These are phyloP conservation scores for Scaptomyza flava DNA, from an alignment of 2,888 invertebrate species.

Conservation along the genomic window DNA sequence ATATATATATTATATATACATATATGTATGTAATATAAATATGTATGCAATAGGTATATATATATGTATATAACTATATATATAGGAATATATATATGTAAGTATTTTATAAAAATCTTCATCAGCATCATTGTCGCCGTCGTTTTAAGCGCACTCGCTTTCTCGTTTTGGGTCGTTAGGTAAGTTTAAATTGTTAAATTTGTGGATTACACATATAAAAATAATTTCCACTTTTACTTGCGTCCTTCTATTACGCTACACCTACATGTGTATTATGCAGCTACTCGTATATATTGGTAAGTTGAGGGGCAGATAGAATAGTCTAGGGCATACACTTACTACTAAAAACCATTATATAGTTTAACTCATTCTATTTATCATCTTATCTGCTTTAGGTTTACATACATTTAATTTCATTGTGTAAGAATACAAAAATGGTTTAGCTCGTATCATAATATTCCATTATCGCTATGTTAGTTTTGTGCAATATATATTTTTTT, in stretches of 20 bases:
- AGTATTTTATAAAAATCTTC: constrained; percentile 56
- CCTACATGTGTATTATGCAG: constrained; percentile 27
- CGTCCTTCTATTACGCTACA: constrained; percentile 34
- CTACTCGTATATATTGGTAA: constrained; percentile 25
- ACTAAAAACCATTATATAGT: constrained; percentile 72
- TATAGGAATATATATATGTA: constrained; percentile 43
- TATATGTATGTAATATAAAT: constrained; percentile 55
- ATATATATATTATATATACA: background rate
- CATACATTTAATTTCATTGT: constrained; percentile 40
- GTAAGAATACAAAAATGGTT: constrained; percentile 65
- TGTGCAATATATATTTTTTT: constrained; percentile 44
- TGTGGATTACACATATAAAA: constrained; percentile 73
- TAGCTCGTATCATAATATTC: constrained; percentile 35
- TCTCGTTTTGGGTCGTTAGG: constrained; percentile 51
- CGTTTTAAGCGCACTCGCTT: constrained; percentile 9
- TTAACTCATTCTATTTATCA: constrained; percentile 35
- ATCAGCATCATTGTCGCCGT: constrained; percentile 16
- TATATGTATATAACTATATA: constrained; percentile 32
- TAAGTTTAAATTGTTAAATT: constrained; percentile 58
- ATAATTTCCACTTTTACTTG: constrained; percentile 45
- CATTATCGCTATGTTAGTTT: constrained; percentile 32
- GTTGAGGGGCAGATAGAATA: constrained; percentile 28
- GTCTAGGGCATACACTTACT: constrained; percentile 49
- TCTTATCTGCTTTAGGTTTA: constrained; percentile 36
- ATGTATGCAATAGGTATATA: constrained; percentile 37